A percentile compares a stretch with the other conserved stretches of the same genome.
These are phyloP conservation scores for Lasioglossum zephyrum DNA, from an alignment of 2,888 invertebrate genomes.

Conservation along the genomic window DNA sequence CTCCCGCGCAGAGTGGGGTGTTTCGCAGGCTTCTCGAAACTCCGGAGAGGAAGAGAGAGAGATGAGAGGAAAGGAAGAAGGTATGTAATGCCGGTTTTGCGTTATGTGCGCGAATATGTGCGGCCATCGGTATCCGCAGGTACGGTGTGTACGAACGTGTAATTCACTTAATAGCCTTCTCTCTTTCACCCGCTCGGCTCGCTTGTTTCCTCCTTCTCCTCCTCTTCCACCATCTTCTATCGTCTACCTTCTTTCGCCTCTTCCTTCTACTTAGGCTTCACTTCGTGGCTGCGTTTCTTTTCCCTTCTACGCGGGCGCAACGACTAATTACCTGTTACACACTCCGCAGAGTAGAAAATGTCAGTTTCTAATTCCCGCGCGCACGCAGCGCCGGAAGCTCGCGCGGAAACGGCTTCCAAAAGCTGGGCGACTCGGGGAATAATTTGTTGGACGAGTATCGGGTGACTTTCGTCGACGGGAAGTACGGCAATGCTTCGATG, in stretches of 20 bases:
- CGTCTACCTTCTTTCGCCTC: background rate
- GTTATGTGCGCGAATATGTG: slow-evolving; percentile 24
- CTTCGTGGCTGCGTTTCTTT: background rate
- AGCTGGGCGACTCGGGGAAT: background rate
- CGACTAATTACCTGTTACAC: slow-evolving; percentile 78
- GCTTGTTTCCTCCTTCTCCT: slow-evolving; percentile 3
- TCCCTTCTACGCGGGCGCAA: slow-evolving; percentile 59
- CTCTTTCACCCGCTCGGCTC: background rate
- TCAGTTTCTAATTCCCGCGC: slow-evolving; percentile 66
- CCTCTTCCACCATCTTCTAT: background rate
- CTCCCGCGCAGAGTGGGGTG: background rate
- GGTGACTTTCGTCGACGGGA: no score
- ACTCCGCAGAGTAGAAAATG: slow-evolving; percentile 78
- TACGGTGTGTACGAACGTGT: slow-evolving; percentile 65
- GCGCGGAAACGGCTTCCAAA: background rate
- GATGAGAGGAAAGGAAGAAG: background rate
- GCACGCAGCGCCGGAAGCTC: slow-evolving; percentile 35
- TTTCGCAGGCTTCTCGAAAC: slow-evolving; percentile 33
- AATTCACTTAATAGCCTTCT: slow-evolving; percentile 73
- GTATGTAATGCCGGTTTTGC: slow-evolving; percentile 48
- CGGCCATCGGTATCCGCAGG: background rate
- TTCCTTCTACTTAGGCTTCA: background rate
- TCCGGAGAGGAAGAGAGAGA: slow-evolving; percentile 13
- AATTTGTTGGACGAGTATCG: no score
- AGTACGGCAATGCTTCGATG: no score